Base-by-base conservation (phyloP, 2,888 invertebrate genomes). In the Drosophila prolongata region DNA sequence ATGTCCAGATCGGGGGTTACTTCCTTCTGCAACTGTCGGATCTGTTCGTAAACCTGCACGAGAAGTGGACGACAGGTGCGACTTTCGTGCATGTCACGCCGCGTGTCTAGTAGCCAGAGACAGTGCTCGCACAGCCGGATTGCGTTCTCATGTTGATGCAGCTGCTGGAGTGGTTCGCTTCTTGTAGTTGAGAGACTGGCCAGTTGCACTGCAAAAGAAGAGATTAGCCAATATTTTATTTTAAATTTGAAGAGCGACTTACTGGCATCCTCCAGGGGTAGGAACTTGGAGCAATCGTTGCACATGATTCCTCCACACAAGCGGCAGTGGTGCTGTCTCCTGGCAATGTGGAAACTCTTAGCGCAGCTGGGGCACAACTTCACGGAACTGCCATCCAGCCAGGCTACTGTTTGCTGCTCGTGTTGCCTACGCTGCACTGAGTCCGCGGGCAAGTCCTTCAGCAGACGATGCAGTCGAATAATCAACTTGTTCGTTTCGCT, bases 401-500 rank as follows among this genome's bases (percentile, higher is more conserved):
- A 99, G 37, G 96, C 96, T 5, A 99, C 99, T 64, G 94, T 93
- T 94, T 94, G 86, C 89, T 95, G 95, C 90, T 95, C 95, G 91
- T 95, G 94, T 88, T 95, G 95, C 93, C 96, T 96, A 76, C 96
- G 94, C 89, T 95, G 95, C 56, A 94, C 93, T 13, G 95, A 94
- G 84, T 96, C 96, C 76, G 93, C 92, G 6, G 98, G 97, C 92
- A 96, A 94, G 90, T 97, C 96, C 80, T 95, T 94, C 38, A 99
- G 94, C 67, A 99, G 93, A 91, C 98, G 97, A 92, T 98, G 98
- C 80, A 99, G 93, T 79, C 99, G 94, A 90, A 99, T 98, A 54
- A 99, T 94, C 61, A 99, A 93, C 92, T 98, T 98, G 92, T 99
- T 99, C 1, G 98, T 99, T 93, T 99, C 98, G 10, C 97, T 95